Conservation (phyloP, 2,113 vertebrate genomes). For the Coreoperca whiteheadi region DNA sequence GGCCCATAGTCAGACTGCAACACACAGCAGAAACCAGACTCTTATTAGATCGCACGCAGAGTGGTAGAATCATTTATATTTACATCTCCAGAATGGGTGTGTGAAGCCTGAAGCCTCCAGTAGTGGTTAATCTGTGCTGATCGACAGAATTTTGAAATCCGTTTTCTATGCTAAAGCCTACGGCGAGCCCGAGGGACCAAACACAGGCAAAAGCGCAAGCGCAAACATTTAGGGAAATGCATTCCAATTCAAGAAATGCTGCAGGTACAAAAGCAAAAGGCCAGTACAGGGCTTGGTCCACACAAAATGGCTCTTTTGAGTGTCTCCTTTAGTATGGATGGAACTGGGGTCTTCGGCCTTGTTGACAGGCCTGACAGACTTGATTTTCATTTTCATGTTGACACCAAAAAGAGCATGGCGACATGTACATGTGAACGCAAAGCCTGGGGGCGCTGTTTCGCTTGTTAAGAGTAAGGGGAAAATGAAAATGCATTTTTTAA, state of each 20-base stretch:
- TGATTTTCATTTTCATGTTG: no score
- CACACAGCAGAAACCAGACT: constrained; percentile 35
- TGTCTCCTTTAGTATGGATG: no score
- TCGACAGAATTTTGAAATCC: not conserved
- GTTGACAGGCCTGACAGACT: no score
- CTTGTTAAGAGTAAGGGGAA: no score
- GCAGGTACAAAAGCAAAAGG: not conserved
- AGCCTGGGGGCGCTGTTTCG: no score
- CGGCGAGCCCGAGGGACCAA: not conserved
- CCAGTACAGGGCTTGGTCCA: no score
- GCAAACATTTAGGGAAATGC: not conserved
- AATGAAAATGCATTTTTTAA: no score
- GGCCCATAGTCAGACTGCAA: constrained; percentile 96
- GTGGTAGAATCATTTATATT: not conserved
- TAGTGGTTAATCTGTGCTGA: constrained; percentile 4
- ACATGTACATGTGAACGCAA: no score
- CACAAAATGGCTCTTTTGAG: no score
- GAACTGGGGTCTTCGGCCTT: no score
- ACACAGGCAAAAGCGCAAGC: not conserved
- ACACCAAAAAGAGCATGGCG: no score
- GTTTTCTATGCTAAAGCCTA: not conserved
- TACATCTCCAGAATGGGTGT: not conserved
- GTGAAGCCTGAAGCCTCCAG: not conserved
- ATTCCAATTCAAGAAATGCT: not conserved
- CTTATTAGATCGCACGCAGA: constrained; percentile 7